Conservation (phyloP, 1,140 invertebrate genomes). For the Ganaspis sp. region DNA sequence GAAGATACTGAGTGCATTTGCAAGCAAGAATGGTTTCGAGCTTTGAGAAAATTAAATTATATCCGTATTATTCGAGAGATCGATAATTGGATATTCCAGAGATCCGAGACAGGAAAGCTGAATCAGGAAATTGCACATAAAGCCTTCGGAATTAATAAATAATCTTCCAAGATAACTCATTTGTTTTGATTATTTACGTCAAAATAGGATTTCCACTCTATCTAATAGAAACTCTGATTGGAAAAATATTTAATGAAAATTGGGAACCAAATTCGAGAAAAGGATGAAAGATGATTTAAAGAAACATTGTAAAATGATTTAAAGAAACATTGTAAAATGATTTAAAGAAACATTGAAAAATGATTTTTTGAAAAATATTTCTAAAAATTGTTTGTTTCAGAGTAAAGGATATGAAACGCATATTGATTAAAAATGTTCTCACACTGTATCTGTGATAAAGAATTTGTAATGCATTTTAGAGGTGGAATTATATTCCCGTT, state of each 20-base stretch:
- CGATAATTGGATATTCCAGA: constrained; percentile 20
- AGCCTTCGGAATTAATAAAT: constrained; percentile 18
- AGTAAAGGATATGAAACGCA: background rate
- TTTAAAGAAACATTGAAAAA: too few species aligned
- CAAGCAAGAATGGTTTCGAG: constrained; percentile 28
- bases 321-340: too few species aligned
- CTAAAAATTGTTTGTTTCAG: background rate
- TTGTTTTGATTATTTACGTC: background rate
- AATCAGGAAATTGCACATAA: constrained; percentile 16
- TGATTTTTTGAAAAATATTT: too few species aligned
- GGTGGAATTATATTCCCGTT: constrained; percentile 53
- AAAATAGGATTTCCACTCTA: too few species aligned
- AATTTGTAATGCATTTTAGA: constrained; percentile 8
- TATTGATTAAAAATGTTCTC: background rate
- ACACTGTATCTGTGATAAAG: background rate
- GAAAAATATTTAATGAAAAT: too few species aligned
- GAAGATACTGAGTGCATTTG: constrained; percentile 6
- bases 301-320: too few species aligned
- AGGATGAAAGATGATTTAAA: too few species aligned
- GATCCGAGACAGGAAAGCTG: background rate
- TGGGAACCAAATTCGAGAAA: too few species aligned
- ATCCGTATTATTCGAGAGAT: constrained; percentile 14
- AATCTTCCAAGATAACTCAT: background rate
- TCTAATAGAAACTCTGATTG: too few species aligned
- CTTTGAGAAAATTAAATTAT: constrained; percentile 28